Evolutionary conservation across 2,888 invertebrate species (phyloP).

Genomic region (Agelastica alni): DNA sequence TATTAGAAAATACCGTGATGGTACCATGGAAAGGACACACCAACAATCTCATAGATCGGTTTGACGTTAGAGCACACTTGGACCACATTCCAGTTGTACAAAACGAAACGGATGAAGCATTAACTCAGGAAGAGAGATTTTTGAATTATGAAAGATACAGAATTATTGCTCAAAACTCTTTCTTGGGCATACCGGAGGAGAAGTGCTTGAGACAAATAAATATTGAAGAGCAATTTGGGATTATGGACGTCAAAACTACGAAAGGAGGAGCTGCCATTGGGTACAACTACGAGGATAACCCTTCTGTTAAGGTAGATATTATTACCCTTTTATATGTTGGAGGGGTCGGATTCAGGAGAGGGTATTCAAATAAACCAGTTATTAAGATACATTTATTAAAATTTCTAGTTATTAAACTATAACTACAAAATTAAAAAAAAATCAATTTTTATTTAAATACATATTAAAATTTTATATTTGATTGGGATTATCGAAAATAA

Average conservation of each 20-base stretch:
- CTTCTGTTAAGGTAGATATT: slow-evolving; percentile 68
- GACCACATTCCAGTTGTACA: slow-evolving; percentile 84
- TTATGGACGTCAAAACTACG: slow-evolving; percentile 71
- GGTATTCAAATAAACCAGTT: no score
- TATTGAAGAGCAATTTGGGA: slow-evolving; percentile 93
- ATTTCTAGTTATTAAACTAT: no score
- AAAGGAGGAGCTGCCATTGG: slow-evolving; percentile 86
- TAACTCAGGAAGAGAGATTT: slow-evolving; percentile 81
- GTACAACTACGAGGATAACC: slow-evolving; percentile 85
- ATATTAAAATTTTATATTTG: no score
- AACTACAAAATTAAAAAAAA: no score
- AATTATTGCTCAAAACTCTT: slow-evolving; percentile 93
- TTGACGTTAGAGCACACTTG: slow-evolving; percentile 96
- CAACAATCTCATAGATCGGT: slow-evolving; percentile 93
- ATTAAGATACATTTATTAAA: no score
- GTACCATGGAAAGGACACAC: slow-evolving; percentile 98
- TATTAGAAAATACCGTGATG: slow-evolving; percentile 97
- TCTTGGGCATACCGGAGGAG: slow-evolving; percentile 85
- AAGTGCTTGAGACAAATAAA: slow-evolving; percentile 93
- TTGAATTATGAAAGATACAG: slow-evolving; percentile 95
- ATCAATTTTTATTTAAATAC: no score
- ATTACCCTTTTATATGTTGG: slow-evolving; percentile 89
- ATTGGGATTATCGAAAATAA: no score
- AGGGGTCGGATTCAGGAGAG: no score
- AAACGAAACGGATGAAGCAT: slow-evolving; percentile 57